A percentile compares a stretch with the other conserved stretches of the same genome.
These are phyloP conservation scores for Uloborus plumipes DNA, from an alignment of 2,888 invertebrate species.

Conservation along the genomic window DNA sequence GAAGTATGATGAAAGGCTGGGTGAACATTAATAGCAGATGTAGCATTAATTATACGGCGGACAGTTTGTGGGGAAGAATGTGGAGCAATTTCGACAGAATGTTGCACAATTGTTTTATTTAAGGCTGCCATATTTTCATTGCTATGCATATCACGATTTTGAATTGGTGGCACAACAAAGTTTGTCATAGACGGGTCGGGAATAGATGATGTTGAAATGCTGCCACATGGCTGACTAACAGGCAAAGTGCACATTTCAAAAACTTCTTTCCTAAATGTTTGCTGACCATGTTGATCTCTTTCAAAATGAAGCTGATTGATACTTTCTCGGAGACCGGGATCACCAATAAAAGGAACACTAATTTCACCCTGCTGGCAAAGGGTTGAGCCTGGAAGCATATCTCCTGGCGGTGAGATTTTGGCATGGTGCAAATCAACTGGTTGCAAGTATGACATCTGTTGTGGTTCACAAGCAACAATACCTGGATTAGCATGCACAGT, in stretches of 20 bases:
- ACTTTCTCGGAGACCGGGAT: constrained; percentile 18
- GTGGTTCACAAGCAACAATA: constrained; percentile 18
- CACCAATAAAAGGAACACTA: constrained; percentile 23
- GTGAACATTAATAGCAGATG: constrained; percentile 47
- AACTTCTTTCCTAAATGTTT: constrained; percentile 14
- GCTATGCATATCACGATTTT: constrained; percentile 35
- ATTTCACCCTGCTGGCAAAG: background rate
- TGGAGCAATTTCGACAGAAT: constrained; percentile 26
- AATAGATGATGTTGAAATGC: constrained; percentile 9
- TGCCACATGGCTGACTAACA: constrained; percentile 6
- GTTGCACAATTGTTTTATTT: constrained; percentile 24
- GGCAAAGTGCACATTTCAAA: constrained; percentile 22
- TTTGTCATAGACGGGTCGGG: constrained; percentile 29
- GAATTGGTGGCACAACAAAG: constrained; percentile 28
- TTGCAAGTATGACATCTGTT: background rate
- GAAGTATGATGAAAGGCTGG: constrained; percentile 29
- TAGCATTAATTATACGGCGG: constrained; percentile 48
- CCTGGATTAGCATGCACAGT: constrained; percentile 22
- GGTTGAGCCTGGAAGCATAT: constrained; percentile 5
- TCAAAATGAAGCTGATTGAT: constrained; percentile 16
- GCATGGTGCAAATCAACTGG: constrained; percentile 25
- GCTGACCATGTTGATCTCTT: constrained; percentile 14
- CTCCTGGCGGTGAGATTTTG: background rate
- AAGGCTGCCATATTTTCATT: constrained; percentile 39
- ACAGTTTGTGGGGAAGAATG: constrained; percentile 52